Evolutionary conservation across 2,888 invertebrate species (phyloP).

Genomic region (Drosophila melanocephala): DNA sequence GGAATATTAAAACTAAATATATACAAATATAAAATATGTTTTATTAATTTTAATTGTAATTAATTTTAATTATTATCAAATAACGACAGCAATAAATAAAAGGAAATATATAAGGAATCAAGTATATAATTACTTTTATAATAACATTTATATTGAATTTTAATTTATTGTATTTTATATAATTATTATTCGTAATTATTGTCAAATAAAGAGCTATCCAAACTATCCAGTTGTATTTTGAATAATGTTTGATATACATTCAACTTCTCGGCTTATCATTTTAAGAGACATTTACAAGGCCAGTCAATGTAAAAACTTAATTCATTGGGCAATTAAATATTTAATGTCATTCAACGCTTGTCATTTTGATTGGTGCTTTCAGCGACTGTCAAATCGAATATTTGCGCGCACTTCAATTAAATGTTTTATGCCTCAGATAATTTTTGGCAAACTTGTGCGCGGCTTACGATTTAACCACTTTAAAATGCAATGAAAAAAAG

Average conservation of each 20-base stretch:
- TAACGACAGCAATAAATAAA: background rate
- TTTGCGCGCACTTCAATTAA: slow-evolving; percentile 24
- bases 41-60: background rate
- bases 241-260: background rate
- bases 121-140: background rate
- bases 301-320: background rate
- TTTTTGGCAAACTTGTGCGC: slow-evolving; percentile 21
- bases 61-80: background rate
- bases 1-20: background rate
- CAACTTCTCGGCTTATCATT: background rate
- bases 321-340: slow-evolving; percentile 25
- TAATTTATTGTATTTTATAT: background rate
- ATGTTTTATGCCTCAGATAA: slow-evolving; percentile 42
- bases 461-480: slow-evolving; percentile 1
- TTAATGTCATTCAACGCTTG: slow-evolving; percentile 17
- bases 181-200: background rate
- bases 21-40: background rate
- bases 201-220: background rate
- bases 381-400: slow-evolving; percentile 39
- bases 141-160: background rate
- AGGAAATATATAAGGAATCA: background rate
- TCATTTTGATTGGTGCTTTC: slow-evolving; percentile 19
- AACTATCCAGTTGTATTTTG: background rate
- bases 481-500: slow-evolving; percentile 24
- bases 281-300: slow-evolving; percentile 6